A percentile compares a stretch with the other conserved stretches of the same genome.
These are phyloP conservation scores for Nesoenas mayeri DNA, from an alignment of 2,113 vertebrate genomes.

Conservation along the genomic window DNA sequence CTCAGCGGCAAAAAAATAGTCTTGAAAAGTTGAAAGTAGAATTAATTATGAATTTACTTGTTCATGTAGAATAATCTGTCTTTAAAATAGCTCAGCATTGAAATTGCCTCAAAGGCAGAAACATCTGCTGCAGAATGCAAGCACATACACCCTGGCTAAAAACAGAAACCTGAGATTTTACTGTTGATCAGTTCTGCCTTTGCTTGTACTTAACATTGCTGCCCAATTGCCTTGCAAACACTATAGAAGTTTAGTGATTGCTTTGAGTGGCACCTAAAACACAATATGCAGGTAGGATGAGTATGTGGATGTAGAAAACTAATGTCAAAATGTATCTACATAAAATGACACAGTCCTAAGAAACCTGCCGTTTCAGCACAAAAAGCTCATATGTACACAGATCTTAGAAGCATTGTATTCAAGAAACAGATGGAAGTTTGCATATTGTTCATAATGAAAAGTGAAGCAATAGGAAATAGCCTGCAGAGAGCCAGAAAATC, in stretches of 20 bases:
- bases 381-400: conserved; percentile 29
- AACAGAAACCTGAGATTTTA: conserved; percentile 60
- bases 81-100: conserved; percentile 66
- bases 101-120: conserved; percentile 71
- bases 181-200: conserved; percentile 39
- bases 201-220: neutral
- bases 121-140: conserved; percentile 62
- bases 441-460: conserved; percentile 55
- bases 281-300: neutral
- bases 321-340: conserved; percentile 18
- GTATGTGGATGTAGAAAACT: neutral
- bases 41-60: conserved; percentile 67
- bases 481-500: conserved; percentile 1
- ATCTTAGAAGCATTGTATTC: conserved; percentile 57
- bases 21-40: conserved; percentile 48
- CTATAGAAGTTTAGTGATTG: neutral
- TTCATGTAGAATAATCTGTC: conserved; percentile 66
- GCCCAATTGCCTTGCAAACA: neutral
- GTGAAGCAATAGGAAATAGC: conserved; percentile 15
- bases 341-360: conserved; percentile 5
- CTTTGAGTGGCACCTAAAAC: neutral
- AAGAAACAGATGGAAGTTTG: conserved; percentile 66
- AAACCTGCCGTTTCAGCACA: conserved; percentile 39
- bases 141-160: conserved; percentile 50
- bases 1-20: neutral